Conservation (phyloP, 2,113 vertebrate genomes). For the Xiphias gladius region DNA sequence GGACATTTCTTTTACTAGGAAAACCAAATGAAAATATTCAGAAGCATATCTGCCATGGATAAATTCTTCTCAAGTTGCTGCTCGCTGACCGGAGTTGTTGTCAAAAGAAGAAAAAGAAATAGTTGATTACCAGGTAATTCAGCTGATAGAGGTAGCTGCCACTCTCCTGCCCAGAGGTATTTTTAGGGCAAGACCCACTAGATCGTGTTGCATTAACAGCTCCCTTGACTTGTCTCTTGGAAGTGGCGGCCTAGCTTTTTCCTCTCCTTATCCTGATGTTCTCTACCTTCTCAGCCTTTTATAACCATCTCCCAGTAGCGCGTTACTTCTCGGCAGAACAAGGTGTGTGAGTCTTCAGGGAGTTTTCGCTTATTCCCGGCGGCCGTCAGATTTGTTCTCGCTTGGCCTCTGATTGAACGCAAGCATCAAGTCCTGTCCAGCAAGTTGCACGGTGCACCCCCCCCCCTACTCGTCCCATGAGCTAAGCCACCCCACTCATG, state of each 20-base stretch:
- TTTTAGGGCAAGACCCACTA: constrained; percentile 85
- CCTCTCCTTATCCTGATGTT: constrained; percentile 30
- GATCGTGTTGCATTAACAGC: constrained; percentile 86
- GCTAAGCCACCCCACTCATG: constrained; percentile 73
- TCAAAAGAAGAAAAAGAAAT: constrained; percentile 35
- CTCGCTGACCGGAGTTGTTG: constrained; percentile 54
- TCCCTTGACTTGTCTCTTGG: constrained; percentile 74
- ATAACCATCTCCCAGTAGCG: constrained; percentile 2
- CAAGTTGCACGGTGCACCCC: constrained; percentile 40
- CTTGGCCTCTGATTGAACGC: constrained; percentile 44
- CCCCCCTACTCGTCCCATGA: constrained; percentile 61
- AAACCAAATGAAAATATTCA: background rate
- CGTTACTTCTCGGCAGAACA: background rate
- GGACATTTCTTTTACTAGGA: background rate
- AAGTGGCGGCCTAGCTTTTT: constrained; percentile 63
- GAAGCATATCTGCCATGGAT: constrained; percentile 15
- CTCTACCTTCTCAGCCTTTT: constrained; percentile 35
- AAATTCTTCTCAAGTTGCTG: constrained; percentile 4
- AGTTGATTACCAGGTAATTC: constrained; percentile 73
- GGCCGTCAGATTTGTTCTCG: constrained; percentile 29
- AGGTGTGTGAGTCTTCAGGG: constrained; percentile 44
- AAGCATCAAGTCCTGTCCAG: constrained; percentile 51
- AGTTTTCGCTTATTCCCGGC: constrained; percentile 42
- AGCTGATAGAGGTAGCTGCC: constrained; percentile 61
- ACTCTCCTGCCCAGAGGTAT: constrained; percentile 79